Percentiles rank a stretch among this genome's conserved stretches.
phyloP scores from a whole-genome alignment of 1,140 invertebrate species.

The Drosophila auraria region DNA sequence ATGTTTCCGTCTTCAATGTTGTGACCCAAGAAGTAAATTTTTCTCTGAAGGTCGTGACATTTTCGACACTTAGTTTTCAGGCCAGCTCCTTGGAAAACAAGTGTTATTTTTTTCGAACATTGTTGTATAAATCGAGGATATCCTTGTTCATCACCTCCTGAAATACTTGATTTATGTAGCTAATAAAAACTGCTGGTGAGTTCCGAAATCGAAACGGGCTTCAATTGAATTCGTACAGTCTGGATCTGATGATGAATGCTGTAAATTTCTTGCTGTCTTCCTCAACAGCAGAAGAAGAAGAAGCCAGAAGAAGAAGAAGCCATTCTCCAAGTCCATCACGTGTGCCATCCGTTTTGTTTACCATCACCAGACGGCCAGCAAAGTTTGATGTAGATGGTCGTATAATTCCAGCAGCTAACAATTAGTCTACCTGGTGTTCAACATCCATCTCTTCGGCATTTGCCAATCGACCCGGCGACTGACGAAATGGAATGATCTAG shows the following conservation, averaged over 20 bases:
- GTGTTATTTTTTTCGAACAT: too few species aligned
- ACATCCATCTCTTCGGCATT: not conserved
- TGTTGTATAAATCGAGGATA: too few species aligned
- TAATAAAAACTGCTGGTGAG: too few species aligned
- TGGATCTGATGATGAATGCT: not conserved
- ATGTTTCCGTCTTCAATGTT: too few species aligned
- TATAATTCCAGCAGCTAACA: not conserved
- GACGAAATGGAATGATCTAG: constrained; percentile 2
- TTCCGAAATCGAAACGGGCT: not conserved
- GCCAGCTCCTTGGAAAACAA: too few species aligned
- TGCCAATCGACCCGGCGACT: not conserved
- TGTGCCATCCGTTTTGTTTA: too few species aligned
- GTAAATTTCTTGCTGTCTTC: not conserved
- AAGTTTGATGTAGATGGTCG: not conserved
- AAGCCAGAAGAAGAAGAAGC: not conserved
- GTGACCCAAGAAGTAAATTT: too few species aligned
- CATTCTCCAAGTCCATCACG: not conserved
- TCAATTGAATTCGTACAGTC: not conserved
- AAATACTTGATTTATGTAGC: too few species aligned
- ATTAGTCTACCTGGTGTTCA: not conserved
- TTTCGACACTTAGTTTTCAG: too few species aligned
- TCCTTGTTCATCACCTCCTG: too few species aligned
- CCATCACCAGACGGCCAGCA: not conserved
- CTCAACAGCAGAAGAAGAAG: not conserved
- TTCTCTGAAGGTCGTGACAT: too few species aligned